These are phyloP conservation scores for Phrynocephalus guinanensis DNA, from an alignment of 2,797 vertebrate species.

Conservation along the genomic window DNA sequence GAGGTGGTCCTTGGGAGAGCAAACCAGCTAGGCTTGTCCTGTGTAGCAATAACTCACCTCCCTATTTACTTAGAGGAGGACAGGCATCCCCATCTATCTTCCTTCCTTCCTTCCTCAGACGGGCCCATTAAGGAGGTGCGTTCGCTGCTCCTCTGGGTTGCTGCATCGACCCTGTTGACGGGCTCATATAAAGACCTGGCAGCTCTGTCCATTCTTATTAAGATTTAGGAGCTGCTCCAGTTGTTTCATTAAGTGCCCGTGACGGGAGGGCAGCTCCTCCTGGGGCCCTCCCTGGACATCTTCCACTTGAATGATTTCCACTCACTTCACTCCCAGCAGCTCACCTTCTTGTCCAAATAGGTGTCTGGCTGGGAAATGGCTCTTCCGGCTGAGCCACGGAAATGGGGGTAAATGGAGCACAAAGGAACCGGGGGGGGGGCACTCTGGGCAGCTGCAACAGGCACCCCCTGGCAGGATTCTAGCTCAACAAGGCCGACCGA, in stretches of 20 bases:
- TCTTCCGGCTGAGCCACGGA: background rate
- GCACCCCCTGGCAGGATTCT: background rate
- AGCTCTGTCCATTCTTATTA: constrained; percentile 25
- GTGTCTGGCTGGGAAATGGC: background rate
- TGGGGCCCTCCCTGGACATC: background rate
- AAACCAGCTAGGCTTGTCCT: background rate
- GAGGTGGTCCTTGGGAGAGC: background rate
- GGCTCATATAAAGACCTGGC: constrained; percentile 23
- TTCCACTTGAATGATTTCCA: background rate
- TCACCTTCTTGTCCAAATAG: background rate
- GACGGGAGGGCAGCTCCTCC: background rate
- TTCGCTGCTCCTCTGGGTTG: constrained; percentile 25
- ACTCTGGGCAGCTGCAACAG: background rate
- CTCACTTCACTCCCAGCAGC: background rate
- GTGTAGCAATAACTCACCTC: background rate
- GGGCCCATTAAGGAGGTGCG: background rate
- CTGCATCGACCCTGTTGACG: constrained; percentile 4
- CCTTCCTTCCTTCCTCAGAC: background rate
- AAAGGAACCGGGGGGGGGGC: background rate
- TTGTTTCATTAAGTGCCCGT: background rate
- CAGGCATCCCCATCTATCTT: background rate
- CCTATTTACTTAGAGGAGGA: background rate
- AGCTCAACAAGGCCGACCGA: background rate
- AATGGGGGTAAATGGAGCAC: background rate
- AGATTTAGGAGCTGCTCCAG: constrained; percentile 18